phyloP scores from a whole-genome alignment of 2,888 invertebrate species.

The Amphiduros pacificus region DNA sequence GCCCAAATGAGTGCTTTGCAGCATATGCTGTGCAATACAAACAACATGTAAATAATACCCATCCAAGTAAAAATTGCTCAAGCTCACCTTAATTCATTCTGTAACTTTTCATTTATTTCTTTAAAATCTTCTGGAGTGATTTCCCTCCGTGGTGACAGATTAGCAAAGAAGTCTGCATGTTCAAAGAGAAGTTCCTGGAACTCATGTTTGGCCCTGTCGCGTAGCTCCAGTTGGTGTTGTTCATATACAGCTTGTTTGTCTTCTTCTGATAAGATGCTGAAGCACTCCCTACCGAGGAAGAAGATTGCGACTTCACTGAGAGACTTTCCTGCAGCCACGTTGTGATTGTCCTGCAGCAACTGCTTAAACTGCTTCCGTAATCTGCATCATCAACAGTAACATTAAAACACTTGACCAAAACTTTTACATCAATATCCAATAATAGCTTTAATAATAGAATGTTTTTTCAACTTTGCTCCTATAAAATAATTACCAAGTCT shows the following conservation, averaged over 20 bases:
- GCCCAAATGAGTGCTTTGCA: too few relatives aligned
- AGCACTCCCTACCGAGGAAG: constrained; percentile 92
- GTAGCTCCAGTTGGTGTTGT: constrained; percentile 75
- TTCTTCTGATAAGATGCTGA: constrained; percentile 84
- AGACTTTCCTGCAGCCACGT: constrained; percentile 93
- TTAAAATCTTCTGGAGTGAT: constrained; percentile 93
- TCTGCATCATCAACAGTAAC: too few relatives aligned
- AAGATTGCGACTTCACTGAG: constrained; percentile 81
- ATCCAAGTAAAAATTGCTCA: too few relatives aligned
- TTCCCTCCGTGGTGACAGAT: constrained; percentile 83
- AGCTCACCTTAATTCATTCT: constrained; percentile 83
- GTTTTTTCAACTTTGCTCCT: not conserved
- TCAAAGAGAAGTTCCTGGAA: constrained; percentile 91
- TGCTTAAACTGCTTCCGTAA: constrained; percentile 94
- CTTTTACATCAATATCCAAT: too few relatives aligned
- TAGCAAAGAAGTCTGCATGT: constrained; percentile 89
- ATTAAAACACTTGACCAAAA: too few relatives aligned
- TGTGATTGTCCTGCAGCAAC: constrained; percentile 87
- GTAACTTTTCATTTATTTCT: constrained; percentile 86
- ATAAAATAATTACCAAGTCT: not conserved
- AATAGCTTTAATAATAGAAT: not conserved
- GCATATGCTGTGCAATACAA: too few relatives aligned
- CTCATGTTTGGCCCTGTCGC: constrained; percentile 82
- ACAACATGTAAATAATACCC: too few relatives aligned
- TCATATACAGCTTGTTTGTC: constrained; percentile 93